Evolutionary conservation across 2,113 vertebrate genomes (phyloP), one percentile per base, ranked within the genome.

Genomic region (Gopherus evgoodei): DNA sequence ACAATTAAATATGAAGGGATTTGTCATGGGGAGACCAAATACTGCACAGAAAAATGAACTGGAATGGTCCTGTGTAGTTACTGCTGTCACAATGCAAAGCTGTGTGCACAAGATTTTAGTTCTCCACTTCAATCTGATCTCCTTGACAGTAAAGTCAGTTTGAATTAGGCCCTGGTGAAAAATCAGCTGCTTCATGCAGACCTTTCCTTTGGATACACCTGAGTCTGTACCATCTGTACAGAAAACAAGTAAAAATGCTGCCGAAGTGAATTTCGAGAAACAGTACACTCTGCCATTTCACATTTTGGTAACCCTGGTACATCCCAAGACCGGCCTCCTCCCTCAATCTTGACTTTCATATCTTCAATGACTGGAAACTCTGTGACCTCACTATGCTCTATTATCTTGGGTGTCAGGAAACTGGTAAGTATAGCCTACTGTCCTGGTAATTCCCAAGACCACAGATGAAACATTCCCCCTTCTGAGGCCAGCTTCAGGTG

Each of bases 401-500:
- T 69, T 17, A 35, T 44, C n/a, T 72, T 72, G 35, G 19, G 35
- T 19, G 65, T 69, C n/a, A 69, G 21, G 38, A 76, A 24, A 76
- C 42, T 13, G 38, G 5, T 24, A 44, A 47, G 6, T 8, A 47
- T 8, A 44, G 38, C 24, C 4, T 47, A 27, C 42, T 47, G 3
- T 47, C 75, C 6, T 27, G 13, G 44, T 47, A 78, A 25, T 29
- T 44, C n/a, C 65, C 24, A 44, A 76, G 38, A 42, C 38, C 72
- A 75, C 21, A 78, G 65, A 72, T 38, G 17, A 72, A 72, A 38
- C 17, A 21, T n/a, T 72, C 35, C 16, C 65, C 16, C 25, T 25
- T 11, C 83, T 2, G 29, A 17, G 6, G 29, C 4, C 0, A 1
- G 42, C 38, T 50, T 75, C 0, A 1, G n/a, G 29, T 12, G 35